Base-by-base conservation (phyloP, 1,140 invertebrate genomes). In the Lasioglossum baleicum region DNA sequence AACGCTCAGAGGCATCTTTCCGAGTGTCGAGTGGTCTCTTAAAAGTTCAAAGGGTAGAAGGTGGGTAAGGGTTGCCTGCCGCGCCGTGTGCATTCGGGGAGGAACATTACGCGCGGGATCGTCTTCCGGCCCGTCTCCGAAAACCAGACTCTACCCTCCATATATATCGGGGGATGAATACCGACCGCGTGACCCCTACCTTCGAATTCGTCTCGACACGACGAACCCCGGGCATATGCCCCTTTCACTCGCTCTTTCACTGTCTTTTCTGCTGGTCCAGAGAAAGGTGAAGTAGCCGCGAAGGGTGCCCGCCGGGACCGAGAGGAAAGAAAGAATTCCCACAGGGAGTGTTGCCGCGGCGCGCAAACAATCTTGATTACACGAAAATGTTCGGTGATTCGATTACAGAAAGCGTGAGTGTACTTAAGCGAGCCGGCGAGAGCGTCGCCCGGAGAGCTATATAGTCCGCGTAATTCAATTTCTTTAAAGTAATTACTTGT, bases 1-100 rank as follows among this genome's bases (percentile, higher is more conserved):
- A 90, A 72, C 80, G 68, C 81, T 87, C 84, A 75, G 85, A 86
- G 85, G 81, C 87, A 90, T 89, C 87, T 88, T 87, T 84, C 81
- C 44, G 65, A 84, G 83, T 77, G 86, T 87, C 87, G 86, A 90
- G 87, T 83, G 84, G 72, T 71, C 85, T 86, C 85, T 87, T 80
- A 81, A 86, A 81, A 83, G 84, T 87, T 86, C 81, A 87, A 86
- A 86, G 85, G 85, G 74, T 78, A 83, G 72, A 73, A 76, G 79
- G 60, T 53, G 75, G 75, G 60, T 44, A 17, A 63, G 73, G 74
- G 72, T 44, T 56, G 51, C 51, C 51, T 15, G 51, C 15, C 15
- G 15, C 15, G 56, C 68, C 56, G 76, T 20, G 56, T 35, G 70
- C 71, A 75, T 80, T 75, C 77, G 71, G 35, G 79, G 63, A 63